A percentile compares a stretch with the other conserved stretches of the same genome.
Conservation (phyloP, 2,888 invertebrate genomes). For the Mactromeris polynyma region DNA sequence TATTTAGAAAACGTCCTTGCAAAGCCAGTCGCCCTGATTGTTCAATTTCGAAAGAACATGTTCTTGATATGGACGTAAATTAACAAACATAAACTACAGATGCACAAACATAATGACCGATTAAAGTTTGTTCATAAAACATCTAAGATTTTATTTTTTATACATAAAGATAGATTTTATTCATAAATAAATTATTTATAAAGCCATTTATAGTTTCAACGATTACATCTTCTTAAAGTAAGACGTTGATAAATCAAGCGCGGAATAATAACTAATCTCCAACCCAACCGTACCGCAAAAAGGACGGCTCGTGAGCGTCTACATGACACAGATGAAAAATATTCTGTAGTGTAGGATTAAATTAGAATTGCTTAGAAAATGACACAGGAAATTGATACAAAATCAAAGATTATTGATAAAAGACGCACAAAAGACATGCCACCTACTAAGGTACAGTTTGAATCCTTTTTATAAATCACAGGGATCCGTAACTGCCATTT, state of each 20-base stretch:
- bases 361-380: slow-evolving; percentile 21
- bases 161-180: neutral
- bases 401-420: slow-evolving; percentile 54
- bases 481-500: too few relatives aligned
- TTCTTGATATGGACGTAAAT: neutral
- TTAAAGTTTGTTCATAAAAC: neutral
- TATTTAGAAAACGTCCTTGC: neutral
- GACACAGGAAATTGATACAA: slow-evolving; percentile 63
- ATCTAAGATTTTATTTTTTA: neutral
- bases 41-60: neutral
- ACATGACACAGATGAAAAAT: slow-evolving; percentile 11
- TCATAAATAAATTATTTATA: neutral
- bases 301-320: neutral
- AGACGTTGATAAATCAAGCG: neutral
- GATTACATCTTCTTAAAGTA: neutral
- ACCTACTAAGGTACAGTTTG: slow-evolving; percentile 60
- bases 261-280: neutral
- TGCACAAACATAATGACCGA: neutral
- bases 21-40: neutral
- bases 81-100: neutral
- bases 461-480: too few relatives aligned
- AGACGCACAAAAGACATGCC: slow-evolving; percentile 59
- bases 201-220: too few relatives aligned
- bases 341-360: neutral
- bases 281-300: neutral